Evolutionary conservation across 2,797 vertebrate species (phyloP), one percentile per base, ranked within the genome.

Genomic region (Dipus sagitta): DNA sequence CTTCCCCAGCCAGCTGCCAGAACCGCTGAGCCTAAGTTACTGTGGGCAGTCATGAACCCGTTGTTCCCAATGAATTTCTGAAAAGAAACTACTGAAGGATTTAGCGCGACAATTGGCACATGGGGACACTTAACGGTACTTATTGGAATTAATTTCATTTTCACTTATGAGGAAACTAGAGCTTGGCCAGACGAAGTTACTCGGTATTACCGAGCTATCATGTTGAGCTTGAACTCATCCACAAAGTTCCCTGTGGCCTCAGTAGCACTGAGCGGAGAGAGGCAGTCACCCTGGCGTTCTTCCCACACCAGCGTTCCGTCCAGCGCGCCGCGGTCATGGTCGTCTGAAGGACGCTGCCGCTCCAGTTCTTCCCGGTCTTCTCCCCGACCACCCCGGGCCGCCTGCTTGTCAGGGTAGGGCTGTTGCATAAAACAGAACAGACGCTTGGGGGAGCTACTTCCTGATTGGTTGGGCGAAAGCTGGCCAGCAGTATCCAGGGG

Each of bases 391-490:
- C 80, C 47, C 3, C 74, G 83, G 20, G 6, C 42, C 34, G 28
- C 81, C 78, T 34, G 0, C 88, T 87, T 92, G 88, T 92, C 96
- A 80, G 64, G 74, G 34, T 81, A 30, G 38, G 74, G 23, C 93
- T 75, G 15, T 82, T 86, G 54, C 18, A 26, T 86, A 92, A 95
- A 96, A 71, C 65, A 90, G 77, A 96, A 52, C 93, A 96, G 94
- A 91, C 82, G 94, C 92, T 65, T 96, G 83, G 54, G 93, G 78
- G 62, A 96, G 74, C 79, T 20, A 14, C 65, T 93, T 86, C 90
- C 94, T 32, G 65, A 58, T 80, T 79, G 54, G 54, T 14, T 68
- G 42, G 38, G 86, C 42, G 65, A 95, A 92, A 65, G 86, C 82
- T 5, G 0, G 60, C 62, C 68, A 84, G 34, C 90, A 5, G 23